These are phyloP conservation scores for Lampris megalopsis DNA, from an alignment of 2,113 vertebrate species.

Conservation along the genomic window DNA sequence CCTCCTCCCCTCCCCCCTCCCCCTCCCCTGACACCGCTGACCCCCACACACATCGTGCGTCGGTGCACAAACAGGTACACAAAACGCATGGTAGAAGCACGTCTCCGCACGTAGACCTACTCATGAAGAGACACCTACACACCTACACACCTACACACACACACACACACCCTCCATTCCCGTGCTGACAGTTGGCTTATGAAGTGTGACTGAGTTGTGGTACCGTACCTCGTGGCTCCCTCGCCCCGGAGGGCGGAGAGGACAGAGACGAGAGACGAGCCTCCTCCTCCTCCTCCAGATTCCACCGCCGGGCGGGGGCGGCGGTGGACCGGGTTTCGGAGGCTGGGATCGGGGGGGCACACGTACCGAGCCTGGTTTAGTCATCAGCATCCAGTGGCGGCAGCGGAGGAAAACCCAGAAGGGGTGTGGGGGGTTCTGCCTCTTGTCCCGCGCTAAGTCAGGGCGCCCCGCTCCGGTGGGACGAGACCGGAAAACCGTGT, in stretches of 20 bases:
- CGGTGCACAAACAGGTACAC: constrained; percentile 10
- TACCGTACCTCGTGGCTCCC: constrained; percentile 15
- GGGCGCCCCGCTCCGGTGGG: constrained; percentile 24
- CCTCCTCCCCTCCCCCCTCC: not conserved
- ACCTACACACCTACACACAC: constrained; percentile 14
- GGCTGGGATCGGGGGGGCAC: constrained; percentile 10
- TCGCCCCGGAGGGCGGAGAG: constrained; percentile 9
- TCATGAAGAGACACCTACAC: not conserved
- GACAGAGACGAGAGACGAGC: too few species aligned
- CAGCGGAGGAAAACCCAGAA: constrained; percentile 36
- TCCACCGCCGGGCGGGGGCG: constrained; percentile 43
- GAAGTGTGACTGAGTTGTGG: constrained; percentile 34
- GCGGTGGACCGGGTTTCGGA: constrained; percentile 19
- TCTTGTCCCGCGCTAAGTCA: constrained; percentile 21
- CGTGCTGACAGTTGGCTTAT: constrained; percentile 47
- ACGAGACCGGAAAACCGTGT: constrained; percentile 59
- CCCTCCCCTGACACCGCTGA: constrained; percentile 21
- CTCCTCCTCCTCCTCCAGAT: constrained; percentile 42
- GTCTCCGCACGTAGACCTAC: too few species aligned
- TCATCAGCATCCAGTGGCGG: constrained; percentile 47
- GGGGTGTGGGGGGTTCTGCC: constrained; percentile 27
- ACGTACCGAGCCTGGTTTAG: constrained; percentile 46
- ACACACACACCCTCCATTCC: constrained; percentile 23
- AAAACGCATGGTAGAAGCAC: not conserved
- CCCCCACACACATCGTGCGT: constrained; percentile 25